These are phyloP conservation scores for Cephonodes hylas DNA, from an alignment of 2,888 invertebrate genomes.

Conservation along the genomic window DNA sequence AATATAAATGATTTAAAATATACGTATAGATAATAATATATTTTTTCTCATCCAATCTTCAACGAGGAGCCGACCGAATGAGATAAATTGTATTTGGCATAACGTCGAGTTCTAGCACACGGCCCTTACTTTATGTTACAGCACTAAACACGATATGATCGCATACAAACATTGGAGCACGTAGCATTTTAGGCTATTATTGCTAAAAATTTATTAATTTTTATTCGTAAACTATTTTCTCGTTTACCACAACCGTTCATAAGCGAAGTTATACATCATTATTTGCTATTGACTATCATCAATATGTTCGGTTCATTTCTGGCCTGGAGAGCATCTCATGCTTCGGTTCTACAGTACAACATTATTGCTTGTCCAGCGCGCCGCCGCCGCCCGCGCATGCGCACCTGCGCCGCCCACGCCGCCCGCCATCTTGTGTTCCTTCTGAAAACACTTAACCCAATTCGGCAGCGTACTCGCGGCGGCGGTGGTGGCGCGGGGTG, in stretches of 20 bases:
- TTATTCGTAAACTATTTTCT: constrained; percentile 76
- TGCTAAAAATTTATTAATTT: constrained; percentile 72
- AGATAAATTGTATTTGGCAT: constrained; percentile 47
- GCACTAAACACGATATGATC: constrained; percentile 71
- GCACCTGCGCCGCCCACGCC: constrained; percentile 29
- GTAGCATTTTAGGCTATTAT: constrained; percentile 75
- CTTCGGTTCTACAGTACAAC: constrained; percentile 55
- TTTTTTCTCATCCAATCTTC: constrained; percentile 69
- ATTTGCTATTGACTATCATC: constrained; percentile 76
- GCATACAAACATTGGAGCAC: constrained; percentile 71
- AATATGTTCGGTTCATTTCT: constrained; percentile 66
- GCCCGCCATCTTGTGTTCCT: constrained; percentile 72
- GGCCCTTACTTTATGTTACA: constrained; percentile 43
- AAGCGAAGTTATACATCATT: constrained; percentile 79
- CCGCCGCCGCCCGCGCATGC: constrained; percentile 68
- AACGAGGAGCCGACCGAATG: constrained; percentile 49
- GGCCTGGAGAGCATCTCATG: constrained; percentile 65
- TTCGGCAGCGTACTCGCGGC: constrained; percentile 34
- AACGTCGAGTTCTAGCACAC: constrained; percentile 37
- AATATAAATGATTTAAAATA: constrained; percentile 79
- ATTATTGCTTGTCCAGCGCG: constrained; percentile 62
- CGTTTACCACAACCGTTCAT: constrained; percentile 81
- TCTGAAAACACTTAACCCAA: constrained; percentile 69
- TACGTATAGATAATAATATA: constrained; percentile 79
- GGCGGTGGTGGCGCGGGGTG: constrained; percentile 14